These are phyloP conservation scores for Xiphophorus hellerii DNA, from an alignment of 2,113 vertebrate genomes.

Conservation along the genomic window DNA sequence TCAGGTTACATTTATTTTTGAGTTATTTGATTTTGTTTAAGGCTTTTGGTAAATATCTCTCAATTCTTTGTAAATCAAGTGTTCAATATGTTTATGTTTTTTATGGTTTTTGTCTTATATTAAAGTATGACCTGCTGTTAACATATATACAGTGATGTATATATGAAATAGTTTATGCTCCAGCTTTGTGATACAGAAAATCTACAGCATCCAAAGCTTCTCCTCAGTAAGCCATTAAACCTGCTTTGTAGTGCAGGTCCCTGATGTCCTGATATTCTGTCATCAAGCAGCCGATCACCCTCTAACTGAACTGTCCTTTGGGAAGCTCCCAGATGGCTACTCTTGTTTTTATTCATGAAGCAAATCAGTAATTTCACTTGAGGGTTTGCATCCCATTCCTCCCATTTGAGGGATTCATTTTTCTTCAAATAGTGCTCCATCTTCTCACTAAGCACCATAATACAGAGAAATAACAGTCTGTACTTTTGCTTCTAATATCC, in stretches of 20 bases:
- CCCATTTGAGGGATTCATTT: background rate
- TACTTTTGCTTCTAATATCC: background rate
- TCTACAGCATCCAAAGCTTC: background rate
- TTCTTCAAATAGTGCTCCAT: slow-evolving; percentile 1
- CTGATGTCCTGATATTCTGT: background rate
- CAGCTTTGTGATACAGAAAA: background rate
- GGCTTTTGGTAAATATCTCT: background rate
- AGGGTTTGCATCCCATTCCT: background rate
- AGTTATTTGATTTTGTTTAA: background rate
- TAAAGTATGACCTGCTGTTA: background rate
- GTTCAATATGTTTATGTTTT: too few relatives aligned
- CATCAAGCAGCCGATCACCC: slow-evolving; percentile 5
- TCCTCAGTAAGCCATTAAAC: background rate
- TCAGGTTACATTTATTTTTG: background rate
- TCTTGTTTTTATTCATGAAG: background rate
- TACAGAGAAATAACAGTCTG: background rate
- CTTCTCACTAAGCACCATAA: background rate
- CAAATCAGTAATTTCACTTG: background rate
- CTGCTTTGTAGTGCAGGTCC: too few relatives aligned
- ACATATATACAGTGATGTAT: background rate
- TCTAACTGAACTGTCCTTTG: background rate
- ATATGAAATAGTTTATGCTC: too few relatives aligned
- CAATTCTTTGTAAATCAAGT: too few relatives aligned
- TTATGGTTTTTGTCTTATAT: background rate
- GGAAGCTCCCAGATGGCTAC: background rate